Evolutionary conservation across 1,140 invertebrate genomes (phyloP).

Genomic region (Anastrepha obliqua): DNA sequence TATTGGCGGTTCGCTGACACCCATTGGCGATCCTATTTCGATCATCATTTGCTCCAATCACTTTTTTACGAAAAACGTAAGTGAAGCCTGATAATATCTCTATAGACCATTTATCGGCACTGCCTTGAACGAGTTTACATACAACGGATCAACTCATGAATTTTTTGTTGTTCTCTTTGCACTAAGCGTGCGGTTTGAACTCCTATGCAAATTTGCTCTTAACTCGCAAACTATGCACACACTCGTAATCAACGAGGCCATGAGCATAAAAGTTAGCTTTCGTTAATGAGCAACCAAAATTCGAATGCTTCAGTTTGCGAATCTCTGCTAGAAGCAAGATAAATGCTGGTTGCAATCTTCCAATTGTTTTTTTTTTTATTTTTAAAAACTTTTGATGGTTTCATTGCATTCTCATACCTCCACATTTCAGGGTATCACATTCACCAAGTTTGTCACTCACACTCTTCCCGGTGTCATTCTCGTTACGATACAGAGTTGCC

Average conservation of each 20-base stretch:
- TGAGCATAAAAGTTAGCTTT: no score
- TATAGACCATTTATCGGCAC: neutral
- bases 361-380: neutral
- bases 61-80: constrained; percentile 78
- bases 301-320: no score
- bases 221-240: no score
- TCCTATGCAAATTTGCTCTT: no score
- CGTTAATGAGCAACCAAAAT: no score
- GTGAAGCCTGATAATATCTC: constrained; percentile 6
- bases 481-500: constrained; percentile 77
- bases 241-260: no score
- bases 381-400: neutral
- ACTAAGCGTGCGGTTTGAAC: no score
- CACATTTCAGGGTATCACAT: constrained; percentile 81
- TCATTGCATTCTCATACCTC: no score
- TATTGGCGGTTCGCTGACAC: constrained; percentile 86
- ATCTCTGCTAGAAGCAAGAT: no score
- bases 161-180: no score
- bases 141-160: no score
- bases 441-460: constrained; percentile 82
- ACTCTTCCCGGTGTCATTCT: constrained; percentile 82
- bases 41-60: constrained; percentile 86
- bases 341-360: no score
- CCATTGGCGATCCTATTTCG: constrained; percentile 88
- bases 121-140: neutral